These are phyloP conservation scores for Pomatorhinus ruficollis DNA, from an alignment of 2,113 vertebrate genomes.

Conservation along the genomic window DNA sequence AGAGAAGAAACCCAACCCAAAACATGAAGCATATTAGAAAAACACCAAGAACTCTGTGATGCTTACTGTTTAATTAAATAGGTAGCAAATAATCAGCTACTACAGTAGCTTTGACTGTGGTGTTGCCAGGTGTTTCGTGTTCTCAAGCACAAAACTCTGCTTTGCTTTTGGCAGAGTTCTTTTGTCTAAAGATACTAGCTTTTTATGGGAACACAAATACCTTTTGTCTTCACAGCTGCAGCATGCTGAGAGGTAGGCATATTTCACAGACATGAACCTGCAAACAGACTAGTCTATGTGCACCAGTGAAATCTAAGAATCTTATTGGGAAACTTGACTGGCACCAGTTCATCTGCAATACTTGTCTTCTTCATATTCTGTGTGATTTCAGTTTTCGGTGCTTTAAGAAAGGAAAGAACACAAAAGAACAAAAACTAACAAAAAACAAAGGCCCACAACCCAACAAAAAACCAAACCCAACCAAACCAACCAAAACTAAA, in stretches of 20 bases:
- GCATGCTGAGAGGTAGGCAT: background rate
- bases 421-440: background rate
- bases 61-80: background rate
- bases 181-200: background rate
- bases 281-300: background rate
- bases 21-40: background rate
- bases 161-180: background rate
- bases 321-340: accelerated
- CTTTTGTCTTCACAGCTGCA: background rate
- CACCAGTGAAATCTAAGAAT: background rate
- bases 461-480: background rate
- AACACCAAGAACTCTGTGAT: background rate
- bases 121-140: background rate
- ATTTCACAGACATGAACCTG: background rate
- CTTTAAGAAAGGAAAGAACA: background rate
- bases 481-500: background rate
- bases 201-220: background rate
- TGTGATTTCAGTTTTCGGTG: background rate
- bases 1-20: background rate
- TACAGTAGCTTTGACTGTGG: background rate
- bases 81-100: background rate
- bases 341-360: background rate
- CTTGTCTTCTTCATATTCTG: background rate
- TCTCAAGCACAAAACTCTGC: background rate
- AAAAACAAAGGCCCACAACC: background rate